Evolutionary conservation across 2,888 invertebrate genomes (phyloP).

Genomic region (Leptothorax acervorum): DNA sequence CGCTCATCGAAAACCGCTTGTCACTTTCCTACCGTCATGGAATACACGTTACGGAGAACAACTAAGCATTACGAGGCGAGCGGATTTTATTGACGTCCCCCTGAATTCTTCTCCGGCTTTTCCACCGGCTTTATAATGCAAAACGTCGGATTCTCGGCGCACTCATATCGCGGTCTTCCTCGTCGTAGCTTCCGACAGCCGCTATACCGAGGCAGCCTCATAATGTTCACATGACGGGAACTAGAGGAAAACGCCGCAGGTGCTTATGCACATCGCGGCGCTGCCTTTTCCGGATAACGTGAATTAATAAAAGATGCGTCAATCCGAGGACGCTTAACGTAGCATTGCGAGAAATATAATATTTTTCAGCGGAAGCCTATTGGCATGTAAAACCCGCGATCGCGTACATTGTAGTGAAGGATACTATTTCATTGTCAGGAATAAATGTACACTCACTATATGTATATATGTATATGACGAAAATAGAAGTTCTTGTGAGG

Average conservation of each 20-base stretch:
- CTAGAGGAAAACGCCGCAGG: slow-evolving; percentile 40
- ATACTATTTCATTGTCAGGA: neutral
- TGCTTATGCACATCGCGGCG: slow-evolving; percentile 11
- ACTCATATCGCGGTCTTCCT: slow-evolving; percentile 53
- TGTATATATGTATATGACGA: neutral
- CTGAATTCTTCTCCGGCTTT: slow-evolving; percentile 54
- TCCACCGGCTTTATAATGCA: slow-evolving; percentile 46
- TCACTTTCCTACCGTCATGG: neutral
- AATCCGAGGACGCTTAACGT: slow-evolving; percentile 23
- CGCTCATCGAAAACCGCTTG: slow-evolving; percentile 37
- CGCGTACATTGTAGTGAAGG: neutral
- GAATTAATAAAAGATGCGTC: slow-evolving; percentile 49
- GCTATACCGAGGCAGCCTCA: slow-evolving; percentile 27
- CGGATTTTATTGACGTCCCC: slow-evolving; percentile 53
- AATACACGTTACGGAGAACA: slow-evolving; percentile 44
- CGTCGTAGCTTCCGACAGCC: slow-evolving; percentile 52
- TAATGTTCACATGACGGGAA: slow-evolving; percentile 51
- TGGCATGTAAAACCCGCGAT: neutral
- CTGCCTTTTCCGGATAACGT: slow-evolving; percentile 27
- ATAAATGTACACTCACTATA: neutral
- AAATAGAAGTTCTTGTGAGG: neutral
- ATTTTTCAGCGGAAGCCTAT: neutral
- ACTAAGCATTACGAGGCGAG: slow-evolving; percentile 8
- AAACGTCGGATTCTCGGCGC: slow-evolving; percentile 44
- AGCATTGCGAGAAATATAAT: slow-evolving; percentile 11